These are phyloP conservation scores for Alexandromys fortis DNA, from an alignment of 2,113 vertebrate species.

Conservation along the genomic window DNA sequence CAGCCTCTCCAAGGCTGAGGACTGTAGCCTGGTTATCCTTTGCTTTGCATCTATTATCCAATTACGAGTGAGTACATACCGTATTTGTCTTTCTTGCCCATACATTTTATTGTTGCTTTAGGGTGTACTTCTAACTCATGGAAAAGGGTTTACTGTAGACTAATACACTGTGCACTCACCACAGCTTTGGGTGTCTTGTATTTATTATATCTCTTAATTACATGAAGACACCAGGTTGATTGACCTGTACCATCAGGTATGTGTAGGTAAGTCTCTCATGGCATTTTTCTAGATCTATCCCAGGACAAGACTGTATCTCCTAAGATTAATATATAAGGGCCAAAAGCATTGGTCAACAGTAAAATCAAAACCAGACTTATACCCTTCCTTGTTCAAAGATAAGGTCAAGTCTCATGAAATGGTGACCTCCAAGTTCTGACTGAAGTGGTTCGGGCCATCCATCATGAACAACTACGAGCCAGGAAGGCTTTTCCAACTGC, in stretches of 20 bases:
- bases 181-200: not conserved
- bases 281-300: not conserved
- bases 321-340: not conserved
- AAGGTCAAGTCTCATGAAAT: constrained; percentile 16
- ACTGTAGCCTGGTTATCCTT: no score
- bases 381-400: not conserved
- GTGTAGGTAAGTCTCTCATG: not conserved
- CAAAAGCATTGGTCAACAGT: not conserved
- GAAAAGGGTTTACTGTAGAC: not conserved
- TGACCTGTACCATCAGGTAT: not conserved
- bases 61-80: no score
- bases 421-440: not conserved
- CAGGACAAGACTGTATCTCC: not conserved
- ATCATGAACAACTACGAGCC: not conserved
- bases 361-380: not conserved
- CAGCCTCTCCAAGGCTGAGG: no score
- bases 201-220: not conserved
- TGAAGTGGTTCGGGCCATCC: not conserved
- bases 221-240: not conserved
- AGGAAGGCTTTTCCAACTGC: not conserved
- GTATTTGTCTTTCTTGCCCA: no score
- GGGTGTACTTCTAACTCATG: not conserved
- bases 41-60: no score
- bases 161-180: fast-evolving
- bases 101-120: not conserved